phyloP scores from a whole-genome alignment of 2,797 vertebrate species.

The Syngnathus rostellatus region DNA sequence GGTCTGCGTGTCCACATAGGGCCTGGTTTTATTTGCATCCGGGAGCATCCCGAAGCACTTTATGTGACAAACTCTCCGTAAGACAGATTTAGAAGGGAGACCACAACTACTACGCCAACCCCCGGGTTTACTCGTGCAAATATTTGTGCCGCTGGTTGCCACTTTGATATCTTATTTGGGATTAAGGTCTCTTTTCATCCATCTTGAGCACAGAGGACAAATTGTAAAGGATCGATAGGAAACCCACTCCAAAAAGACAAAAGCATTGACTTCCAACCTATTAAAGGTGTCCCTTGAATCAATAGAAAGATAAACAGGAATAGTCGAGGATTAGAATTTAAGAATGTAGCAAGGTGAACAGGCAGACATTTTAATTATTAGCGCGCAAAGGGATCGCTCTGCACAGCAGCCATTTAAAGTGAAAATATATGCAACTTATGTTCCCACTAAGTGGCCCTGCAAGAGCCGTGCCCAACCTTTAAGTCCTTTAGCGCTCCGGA shows the following conservation, averaged over 20 bases:
- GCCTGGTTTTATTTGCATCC: constrained; percentile 22
- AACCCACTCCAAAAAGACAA: constrained; percentile 20
- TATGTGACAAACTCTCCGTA: not conserved
- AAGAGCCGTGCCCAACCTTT: constrained; percentile 49
- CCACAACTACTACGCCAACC: not conserved
- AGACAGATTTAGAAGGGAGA: not conserved
- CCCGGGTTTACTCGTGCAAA: not conserved
- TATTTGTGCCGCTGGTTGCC: not conserved
- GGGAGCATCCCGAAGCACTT: not conserved
- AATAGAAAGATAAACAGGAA: constrained; percentile 38
- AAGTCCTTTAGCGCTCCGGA: constrained; percentile 54
- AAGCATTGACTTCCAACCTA: constrained; percentile 9
- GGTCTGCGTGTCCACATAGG: constrained; percentile 19
- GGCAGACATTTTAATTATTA: constrained; percentile 42
- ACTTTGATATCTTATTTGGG: constrained; percentile 16
- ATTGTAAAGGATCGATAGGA: constrained; percentile 17
- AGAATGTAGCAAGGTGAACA: constrained; percentile 36
- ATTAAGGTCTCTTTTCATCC: constrained; percentile 26
- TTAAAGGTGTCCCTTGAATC: constrained; percentile 25
- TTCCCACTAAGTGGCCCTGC: constrained; percentile 49
- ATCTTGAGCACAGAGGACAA: constrained; percentile 13
- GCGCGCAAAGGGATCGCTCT: constrained; percentile 26
- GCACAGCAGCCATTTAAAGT: constrained; percentile 43
- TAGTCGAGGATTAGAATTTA: constrained; percentile 31
- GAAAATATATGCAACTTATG: constrained; percentile 47